These are phyloP conservation scores for Bucco capensis DNA, from an alignment of 2,113 vertebrate genomes.

Conservation along the genomic window DNA sequence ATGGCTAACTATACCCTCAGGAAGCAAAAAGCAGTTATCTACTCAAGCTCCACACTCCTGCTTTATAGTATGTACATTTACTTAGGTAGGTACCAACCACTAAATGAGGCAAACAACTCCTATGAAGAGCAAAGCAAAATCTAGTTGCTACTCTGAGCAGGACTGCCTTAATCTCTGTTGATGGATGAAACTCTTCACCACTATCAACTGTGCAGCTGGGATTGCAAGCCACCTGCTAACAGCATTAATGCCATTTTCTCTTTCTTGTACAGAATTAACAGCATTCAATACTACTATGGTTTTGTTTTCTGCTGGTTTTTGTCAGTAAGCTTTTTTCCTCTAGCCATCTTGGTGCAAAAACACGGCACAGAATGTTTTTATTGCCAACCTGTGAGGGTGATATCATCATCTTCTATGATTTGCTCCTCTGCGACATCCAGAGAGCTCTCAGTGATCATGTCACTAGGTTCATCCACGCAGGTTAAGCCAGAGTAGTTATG, in stretches of 20 bases:
- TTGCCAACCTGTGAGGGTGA: constrained; percentile 78
- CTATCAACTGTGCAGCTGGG: background rate
- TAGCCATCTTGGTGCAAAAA: background rate
- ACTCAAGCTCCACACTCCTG: background rate
- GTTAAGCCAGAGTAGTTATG: constrained; percentile 83
- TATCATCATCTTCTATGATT: constrained; percentile 81
- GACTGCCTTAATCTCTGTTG: background rate
- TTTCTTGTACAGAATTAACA: background rate
- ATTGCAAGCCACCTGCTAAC: background rate
- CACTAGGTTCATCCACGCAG: constrained; percentile 80
- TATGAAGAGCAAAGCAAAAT: background rate
- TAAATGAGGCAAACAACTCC: background rate
- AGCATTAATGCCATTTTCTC: background rate
- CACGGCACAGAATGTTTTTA: background rate
- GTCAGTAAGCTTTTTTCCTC: background rate
- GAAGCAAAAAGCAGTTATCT: background rate
- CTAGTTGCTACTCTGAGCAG: background rate
- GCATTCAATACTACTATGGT: background rate
- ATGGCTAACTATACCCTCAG: background rate
- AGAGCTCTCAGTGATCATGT: constrained; percentile 80
- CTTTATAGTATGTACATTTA: background rate
- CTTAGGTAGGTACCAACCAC: background rate
- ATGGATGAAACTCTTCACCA: background rate
- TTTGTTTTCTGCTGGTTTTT: background rate
- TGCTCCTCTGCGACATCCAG: constrained; percentile 81